These are phyloP conservation scores for Listrodromus nycthemerus DNA, from an alignment of 2,888 invertebrate species.

Conservation along the genomic window DNA sequence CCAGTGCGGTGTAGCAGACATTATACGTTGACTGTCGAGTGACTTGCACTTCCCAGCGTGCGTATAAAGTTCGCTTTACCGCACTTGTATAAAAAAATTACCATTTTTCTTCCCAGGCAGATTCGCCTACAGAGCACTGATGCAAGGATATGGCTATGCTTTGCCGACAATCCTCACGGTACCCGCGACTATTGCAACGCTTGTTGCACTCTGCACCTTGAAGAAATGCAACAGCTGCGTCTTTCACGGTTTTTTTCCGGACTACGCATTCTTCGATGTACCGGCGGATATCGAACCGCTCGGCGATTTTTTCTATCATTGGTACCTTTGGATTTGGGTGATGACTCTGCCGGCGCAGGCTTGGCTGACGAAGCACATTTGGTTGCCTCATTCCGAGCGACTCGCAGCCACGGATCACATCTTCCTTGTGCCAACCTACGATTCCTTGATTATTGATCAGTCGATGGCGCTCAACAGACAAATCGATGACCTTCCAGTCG, in stretches of 20 bases:
- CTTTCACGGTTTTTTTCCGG: constrained; percentile 86
- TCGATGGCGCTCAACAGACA: constrained; percentile 93
- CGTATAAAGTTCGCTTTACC: too few species aligned
- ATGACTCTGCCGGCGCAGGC: constrained; percentile 93
- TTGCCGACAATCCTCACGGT: constrained; percentile 92
- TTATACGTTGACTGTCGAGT: too few species aligned
- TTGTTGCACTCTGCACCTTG: constrained; percentile 89
- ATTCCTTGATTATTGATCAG: constrained; percentile 93
- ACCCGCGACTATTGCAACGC: constrained; percentile 90
- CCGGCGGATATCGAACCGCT: constrained; percentile 83
- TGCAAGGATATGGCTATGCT: constrained; percentile 95
- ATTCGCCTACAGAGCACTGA: constrained; percentile 95
- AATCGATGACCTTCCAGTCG: constrained; percentile 86
- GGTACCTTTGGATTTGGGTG: constrained; percentile 92
- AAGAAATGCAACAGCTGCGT: constrained; percentile 89
- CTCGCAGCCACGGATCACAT: constrained; percentile 94
- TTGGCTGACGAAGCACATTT: constrained; percentile 94
- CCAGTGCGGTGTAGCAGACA: too few species aligned
- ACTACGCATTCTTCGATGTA: constrained; percentile 86
- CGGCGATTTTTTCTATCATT: constrained; percentile 86
- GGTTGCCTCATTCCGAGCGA: constrained; percentile 93
- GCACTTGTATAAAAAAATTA: too few species aligned
- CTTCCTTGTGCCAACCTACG: constrained; percentile 94
- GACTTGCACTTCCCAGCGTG: too few species aligned
- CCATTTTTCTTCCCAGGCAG: constrained; percentile 85